A percentile compares a stretch with the other conserved stretches of the same genome.
Conservation (phyloP, 2,113 vertebrate species). For the Seriola aureovittata region DNA sequence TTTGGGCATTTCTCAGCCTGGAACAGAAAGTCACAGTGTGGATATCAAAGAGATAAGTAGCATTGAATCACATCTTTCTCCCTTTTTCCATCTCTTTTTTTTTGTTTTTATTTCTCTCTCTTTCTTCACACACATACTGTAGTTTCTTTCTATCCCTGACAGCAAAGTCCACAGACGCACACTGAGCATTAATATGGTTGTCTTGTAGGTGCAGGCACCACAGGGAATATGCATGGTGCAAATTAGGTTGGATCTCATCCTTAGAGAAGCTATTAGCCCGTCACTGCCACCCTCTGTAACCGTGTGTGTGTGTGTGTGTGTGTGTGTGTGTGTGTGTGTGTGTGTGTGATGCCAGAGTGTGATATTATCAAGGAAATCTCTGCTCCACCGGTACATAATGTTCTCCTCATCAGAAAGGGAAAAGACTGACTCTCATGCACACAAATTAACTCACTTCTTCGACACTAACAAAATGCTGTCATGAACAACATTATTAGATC, state of each 20-base stretch:
- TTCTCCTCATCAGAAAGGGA: constrained; percentile 40
- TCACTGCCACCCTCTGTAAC: constrained; percentile 36
- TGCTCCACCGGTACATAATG: constrained; percentile 39
- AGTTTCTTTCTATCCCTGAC: not conserved
- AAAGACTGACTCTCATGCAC: constrained; percentile 7
- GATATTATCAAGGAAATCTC: constrained; percentile 58
- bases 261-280: constrained; percentile 68
- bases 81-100: not conserved
- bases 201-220: constrained; percentile 52
- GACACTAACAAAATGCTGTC: constrained; percentile 9
- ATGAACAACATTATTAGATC: not conserved
- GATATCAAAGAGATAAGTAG: constrained; percentile 61
- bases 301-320: constrained; percentile 10
- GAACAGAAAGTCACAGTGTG: constrained; percentile 50
- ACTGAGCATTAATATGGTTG: constrained; percentile 26
- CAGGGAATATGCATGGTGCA: constrained; percentile 54
- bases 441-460: constrained; percentile 6
- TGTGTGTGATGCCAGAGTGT: not conserved
- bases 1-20: constrained; percentile 48
- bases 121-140: not conserved
- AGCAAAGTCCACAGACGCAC: constrained; percentile 20
- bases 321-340: constrained; percentile 3
- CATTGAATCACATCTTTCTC: constrained; percentile 31
- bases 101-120: not conserved
- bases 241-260: constrained; percentile 71